phyloP scores from a whole-genome alignment of 2,888 invertebrate genomes.

The Elgonia sp. region DNA sequence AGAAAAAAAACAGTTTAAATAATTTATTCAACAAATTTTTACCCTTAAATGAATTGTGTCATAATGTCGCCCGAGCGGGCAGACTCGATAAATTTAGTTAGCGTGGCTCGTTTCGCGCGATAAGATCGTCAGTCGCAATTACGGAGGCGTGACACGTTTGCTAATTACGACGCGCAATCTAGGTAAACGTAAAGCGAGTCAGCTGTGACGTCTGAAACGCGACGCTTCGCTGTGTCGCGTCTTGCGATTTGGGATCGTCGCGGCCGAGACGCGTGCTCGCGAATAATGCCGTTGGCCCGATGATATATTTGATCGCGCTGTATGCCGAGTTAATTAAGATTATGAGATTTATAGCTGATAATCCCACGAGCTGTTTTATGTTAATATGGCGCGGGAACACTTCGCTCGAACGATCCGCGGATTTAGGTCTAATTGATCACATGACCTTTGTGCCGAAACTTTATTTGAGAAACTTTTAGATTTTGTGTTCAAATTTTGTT shows the following conservation, averaged over 20 bases:
- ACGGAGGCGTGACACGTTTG: constrained; percentile 75
- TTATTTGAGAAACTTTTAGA: neutral
- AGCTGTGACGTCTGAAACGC: constrained; percentile 64
- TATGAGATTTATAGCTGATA: constrained; percentile 65
- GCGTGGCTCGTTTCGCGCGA: constrained; percentile 52
- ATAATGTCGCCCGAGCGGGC: constrained; percentile 49
- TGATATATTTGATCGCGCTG: constrained; percentile 52
- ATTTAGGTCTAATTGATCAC: constrained; percentile 28
- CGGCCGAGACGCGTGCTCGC: constrained; percentile 52
- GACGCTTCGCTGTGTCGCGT: constrained; percentile 31
- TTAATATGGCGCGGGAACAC: constrained; percentile 16
- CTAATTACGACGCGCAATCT: constrained; percentile 75
- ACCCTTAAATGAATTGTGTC: constrained; percentile 46
- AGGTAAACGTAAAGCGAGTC: constrained; percentile 70
- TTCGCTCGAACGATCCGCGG: constrained; percentile 2
- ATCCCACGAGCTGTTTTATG: constrained; percentile 39
- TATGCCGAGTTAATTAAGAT: constrained; percentile 70
- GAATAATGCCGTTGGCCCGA: constrained; percentile 46
- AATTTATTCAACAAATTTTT: constrained; percentile 37
- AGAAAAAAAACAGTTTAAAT: neutral
- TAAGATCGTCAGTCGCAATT: constrained; percentile 76
- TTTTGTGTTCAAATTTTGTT: too few species aligned
- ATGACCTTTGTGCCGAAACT: neutral
- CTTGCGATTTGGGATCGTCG: constrained; percentile 54
- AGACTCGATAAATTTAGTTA: constrained; percentile 72